Evolutionary conservation across 2,113 vertebrate genomes (phyloP), one percentile per base, ranked within the genome.

Genomic region (Lota lota): DNA sequence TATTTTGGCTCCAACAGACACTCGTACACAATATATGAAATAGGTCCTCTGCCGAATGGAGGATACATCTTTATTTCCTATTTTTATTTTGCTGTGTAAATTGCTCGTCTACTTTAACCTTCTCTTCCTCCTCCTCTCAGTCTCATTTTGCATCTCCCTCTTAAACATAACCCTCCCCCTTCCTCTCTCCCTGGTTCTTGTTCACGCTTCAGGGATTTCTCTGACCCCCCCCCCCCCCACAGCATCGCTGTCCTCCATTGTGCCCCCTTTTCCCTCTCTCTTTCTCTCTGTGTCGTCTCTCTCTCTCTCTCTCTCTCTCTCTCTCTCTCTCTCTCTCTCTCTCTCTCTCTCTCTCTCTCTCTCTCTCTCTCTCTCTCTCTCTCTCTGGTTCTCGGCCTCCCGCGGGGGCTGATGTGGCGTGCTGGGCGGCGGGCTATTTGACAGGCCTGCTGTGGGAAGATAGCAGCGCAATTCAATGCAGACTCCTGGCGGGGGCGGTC

Each of bases 361-460:
- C 16, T 56, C 18, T 17, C 53, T 18, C 53, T 56, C 53, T 56
- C 17, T 18, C 5, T 56, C 15, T 7, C 15, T 47, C 53, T 18
- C 18, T 17, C 53, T n/a, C 53, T 56, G 53, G 18, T 56, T 56
- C 53, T 56, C 53, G 10, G 16, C 61, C 63, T 74, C 81, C 71
- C 66, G 70, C 71, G 68, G 72, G 75, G 82, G 73, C 78, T 74
- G 79, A 91, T 90, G 87, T 83, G 83, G 83, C 75, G 84, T 50
- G 83, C 81, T 81, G 75, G 66, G 73, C 71, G 84, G 79, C 67
- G 65, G 80, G 83, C 83, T 84, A 80, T 89, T 88, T 85, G 80
- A 88, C 84, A 88, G 83, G 88, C 80, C 90, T 92, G 90, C 82
- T 77, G 81, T n/a, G 28, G 85, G 80, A 79, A 92, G 90, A 92